Evolutionary conservation across 2,113 vertebrate genomes (phyloP).

Genomic region (Clarias magur): DNA sequence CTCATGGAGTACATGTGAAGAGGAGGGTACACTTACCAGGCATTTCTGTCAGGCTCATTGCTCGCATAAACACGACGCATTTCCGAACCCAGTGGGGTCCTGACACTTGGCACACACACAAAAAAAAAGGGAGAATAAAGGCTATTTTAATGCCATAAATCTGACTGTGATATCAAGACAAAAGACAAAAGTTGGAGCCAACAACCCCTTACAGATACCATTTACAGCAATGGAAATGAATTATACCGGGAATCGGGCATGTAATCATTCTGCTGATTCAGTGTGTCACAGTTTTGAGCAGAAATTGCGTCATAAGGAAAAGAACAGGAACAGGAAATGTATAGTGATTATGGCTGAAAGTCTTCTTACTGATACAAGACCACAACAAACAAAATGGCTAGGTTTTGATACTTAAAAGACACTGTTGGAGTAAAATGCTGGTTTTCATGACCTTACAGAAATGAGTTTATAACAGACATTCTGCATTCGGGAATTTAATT

Average conservation of each 20-base stretch:
- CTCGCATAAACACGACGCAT: conserved; percentile 59
- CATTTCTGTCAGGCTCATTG: conserved; percentile 61
- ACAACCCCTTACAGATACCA: background rate
- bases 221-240: background rate
- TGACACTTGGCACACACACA: conserved; percentile 62
- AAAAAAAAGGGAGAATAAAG: conserved; percentile 56
- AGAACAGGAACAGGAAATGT: conserved; percentile 13
- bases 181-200: conserved; percentile 6
- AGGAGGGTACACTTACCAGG: conserved; percentile 57
- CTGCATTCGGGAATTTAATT: background rate
- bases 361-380: background rate
- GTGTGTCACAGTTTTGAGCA: background rate
- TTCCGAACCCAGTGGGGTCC: conserved; percentile 62
- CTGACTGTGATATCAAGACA: conserved; percentile 1
- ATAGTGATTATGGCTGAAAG: background rate
- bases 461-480: background rate
- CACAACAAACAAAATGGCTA: background rate
- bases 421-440: background rate
- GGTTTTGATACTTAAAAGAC: background rate
- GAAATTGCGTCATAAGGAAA: conserved; percentile 24
- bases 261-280: background rate
- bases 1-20: background rate
- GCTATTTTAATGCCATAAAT: conserved; percentile 51
- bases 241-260: background rate
- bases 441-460: too few relatives aligned